A percentile compares a stretch with the other conserved stretches of the same genome.
Conservation (phyloP, 1,140 invertebrate genomes). For the Apolygus lucorum region DNA sequence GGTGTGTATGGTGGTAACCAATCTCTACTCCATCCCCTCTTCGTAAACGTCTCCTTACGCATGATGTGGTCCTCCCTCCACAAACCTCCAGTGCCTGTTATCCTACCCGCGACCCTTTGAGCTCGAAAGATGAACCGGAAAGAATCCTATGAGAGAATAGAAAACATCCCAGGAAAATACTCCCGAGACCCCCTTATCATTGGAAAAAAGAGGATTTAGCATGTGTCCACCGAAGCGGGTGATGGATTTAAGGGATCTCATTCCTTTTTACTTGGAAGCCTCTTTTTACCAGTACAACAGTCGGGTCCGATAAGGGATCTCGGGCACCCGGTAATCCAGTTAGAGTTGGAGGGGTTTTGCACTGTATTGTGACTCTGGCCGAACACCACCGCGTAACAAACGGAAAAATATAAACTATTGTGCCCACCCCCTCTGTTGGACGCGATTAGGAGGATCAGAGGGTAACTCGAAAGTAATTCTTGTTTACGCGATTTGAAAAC, state of each 20-base stretch:
- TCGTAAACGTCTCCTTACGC: no score
- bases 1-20: no score
- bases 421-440: not conserved
- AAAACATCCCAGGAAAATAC: not conserved
- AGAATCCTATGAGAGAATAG: not conserved
- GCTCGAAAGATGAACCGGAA: not conserved
- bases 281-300: slow-evolving; percentile 14
- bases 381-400: slow-evolving; percentile 11
- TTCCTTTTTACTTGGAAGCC: not conserved
- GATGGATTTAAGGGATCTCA: slow-evolving; percentile 20
- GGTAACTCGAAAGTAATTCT: slow-evolving; percentile 10
- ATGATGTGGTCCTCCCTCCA: no score
- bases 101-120: not conserved
- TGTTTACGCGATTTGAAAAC: slow-evolving; percentile 19
- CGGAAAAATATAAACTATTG: slow-evolving; percentile 23
- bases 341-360: slow-evolving; percentile 7
- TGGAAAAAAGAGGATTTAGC: slow-evolving; percentile 17
- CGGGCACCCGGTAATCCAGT: slow-evolving; percentile 18
- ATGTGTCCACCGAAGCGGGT: slow-evolving; percentile 17
- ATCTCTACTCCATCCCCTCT: no score
- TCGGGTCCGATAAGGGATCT: slow-evolving; percentile 18
- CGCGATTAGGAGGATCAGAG: slow-evolving; percentile 9
- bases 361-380: slow-evolving; percentile 14
- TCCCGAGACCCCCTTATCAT: not conserved
- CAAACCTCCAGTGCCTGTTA: no score